Percentiles rank a stretch among this genome's conserved stretches.
These are phyloP conservation scores for Hemibagrus wyckioides DNA, from an alignment of 2,113 vertebrate genomes.

Conservation along the genomic window DNA sequence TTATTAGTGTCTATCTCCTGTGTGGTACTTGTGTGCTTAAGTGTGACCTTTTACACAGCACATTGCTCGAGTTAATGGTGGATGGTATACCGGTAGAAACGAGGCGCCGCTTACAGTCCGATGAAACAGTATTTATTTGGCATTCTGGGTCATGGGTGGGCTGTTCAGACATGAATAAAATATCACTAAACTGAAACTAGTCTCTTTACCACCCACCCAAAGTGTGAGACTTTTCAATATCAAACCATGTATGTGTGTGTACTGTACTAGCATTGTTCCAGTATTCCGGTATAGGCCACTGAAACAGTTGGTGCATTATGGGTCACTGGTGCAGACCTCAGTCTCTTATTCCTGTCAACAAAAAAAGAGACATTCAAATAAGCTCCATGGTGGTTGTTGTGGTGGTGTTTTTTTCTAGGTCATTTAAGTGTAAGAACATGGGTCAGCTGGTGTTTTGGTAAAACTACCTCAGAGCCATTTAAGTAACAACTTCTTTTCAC, in stretches of 20 bases:
- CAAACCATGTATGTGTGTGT: background rate
- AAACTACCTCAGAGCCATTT: background rate
- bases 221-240: background rate
- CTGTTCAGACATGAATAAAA: conserved; percentile 7
- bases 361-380: background rate
- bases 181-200: conserved; percentile 4
- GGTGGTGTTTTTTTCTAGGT: too few species aligned
- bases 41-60: background rate
- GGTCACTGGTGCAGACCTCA: background rate
- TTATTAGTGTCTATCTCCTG: background rate
- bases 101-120: background rate
- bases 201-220: background rate
- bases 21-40: conserved; percentile 3
- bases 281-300: background rate
- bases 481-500: background rate
- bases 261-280: too few species aligned
- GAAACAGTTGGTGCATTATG: background rate
- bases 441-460: background rate
- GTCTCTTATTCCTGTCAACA: background rate
- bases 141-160: background rate
- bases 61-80: background rate
- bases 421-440: background rate
- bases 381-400: too few species aligned
- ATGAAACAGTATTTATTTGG: background rate
- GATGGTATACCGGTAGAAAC: background rate